Percentiles rank a stretch among this genome's conserved stretches.
phyloP scores from a whole-genome alignment of 2,797 vertebrate species.

The Peromyscus aztecus region DNA sequence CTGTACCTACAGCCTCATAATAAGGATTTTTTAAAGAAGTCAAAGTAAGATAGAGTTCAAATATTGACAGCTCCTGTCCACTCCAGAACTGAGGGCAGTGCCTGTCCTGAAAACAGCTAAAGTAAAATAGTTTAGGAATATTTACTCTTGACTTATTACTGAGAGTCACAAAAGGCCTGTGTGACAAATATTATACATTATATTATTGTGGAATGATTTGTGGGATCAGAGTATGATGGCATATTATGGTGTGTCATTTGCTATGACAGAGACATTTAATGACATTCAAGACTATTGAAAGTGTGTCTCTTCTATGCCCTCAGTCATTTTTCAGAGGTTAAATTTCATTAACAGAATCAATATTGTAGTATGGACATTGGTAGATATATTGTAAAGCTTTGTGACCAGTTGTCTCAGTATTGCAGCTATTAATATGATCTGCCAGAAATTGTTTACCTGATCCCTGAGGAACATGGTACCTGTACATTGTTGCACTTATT shows the following conservation, averaged over 20 bases:
- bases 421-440: background rate
- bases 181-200: background rate
- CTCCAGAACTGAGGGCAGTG: background rate
- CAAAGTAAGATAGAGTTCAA: slow-evolving; percentile 1
- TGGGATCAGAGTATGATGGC: background rate
- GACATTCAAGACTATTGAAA: slow-evolving; percentile 37
- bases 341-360: slow-evolving; percentile 53
- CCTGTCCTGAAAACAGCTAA: background rate
- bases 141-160: background rate
- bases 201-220: background rate
- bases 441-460: background rate
- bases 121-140: background rate
- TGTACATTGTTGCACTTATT: background rate
- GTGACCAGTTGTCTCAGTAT: background rate
- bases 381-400: background rate
- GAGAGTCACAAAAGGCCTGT: background rate
- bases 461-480: background rate
- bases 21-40: slow-evolving; percentile 12
- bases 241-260: slow-evolving; percentile 5
- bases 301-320: slow-evolving; percentile 15
- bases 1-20: background rate
- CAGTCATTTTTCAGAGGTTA: slow-evolving; percentile 63
- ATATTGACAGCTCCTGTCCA: background rate
- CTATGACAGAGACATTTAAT: slow-evolving; percentile 50
- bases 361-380: background rate